Percentiles rank a stretch among this genome's conserved stretches.
These are phyloP conservation scores for Scaptomyza flava DNA, from an alignment of 2,888 invertebrate species.

Conservation along the genomic window DNA sequence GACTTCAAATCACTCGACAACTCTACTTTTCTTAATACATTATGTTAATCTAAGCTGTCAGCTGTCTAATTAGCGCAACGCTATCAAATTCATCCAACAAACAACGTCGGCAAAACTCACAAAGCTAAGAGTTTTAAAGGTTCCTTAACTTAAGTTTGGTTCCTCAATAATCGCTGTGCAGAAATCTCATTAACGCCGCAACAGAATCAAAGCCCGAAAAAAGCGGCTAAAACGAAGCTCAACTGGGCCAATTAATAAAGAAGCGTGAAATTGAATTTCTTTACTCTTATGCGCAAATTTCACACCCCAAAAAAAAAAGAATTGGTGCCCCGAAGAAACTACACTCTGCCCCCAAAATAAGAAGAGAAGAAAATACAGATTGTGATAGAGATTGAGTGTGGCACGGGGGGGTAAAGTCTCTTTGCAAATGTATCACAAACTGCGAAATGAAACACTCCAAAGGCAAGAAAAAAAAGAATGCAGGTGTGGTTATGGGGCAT, in stretches of 20 bases:
- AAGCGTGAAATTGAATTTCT: slow-evolving; percentile 79
- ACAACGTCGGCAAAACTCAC: slow-evolving; percentile 53
- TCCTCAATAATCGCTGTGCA: slow-evolving; percentile 59
- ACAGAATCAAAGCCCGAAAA: slow-evolving; percentile 16
- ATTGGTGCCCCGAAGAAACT: slow-evolving; percentile 23
- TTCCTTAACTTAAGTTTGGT: neutral
- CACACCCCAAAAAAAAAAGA: slow-evolving; percentile 62
- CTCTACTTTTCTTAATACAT: neutral
- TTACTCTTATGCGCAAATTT: slow-evolving; percentile 65
- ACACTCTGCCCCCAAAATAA: slow-evolving; percentile 21
- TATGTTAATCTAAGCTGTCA: slow-evolving; percentile 49
- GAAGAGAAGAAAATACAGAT: slow-evolving; percentile 14
- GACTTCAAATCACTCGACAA: neutral
- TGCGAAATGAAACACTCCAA: slow-evolving; percentile 53
- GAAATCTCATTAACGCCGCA: slow-evolving; percentile 72
- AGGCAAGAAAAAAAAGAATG: slow-evolving; percentile 21
- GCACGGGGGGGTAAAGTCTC: neutral
- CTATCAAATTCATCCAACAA: slow-evolving; percentile 29
- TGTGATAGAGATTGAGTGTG: slow-evolving; percentile 19
- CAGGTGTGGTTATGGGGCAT: slow-evolving; percentile 57
- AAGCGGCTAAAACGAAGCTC: slow-evolving; percentile 24
- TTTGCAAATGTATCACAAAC: slow-evolving; percentile 34
- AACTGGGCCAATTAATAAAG: slow-evolving; percentile 76
- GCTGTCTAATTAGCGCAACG: slow-evolving; percentile 71
- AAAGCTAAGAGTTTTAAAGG: slow-evolving; percentile 27